Percentiles rank a stretch among this genome's conserved stretches.
These are phyloP conservation scores for Oreotrochilus melanogaster DNA, from an alignment of 2,113 vertebrate species.

Conservation along the genomic window DNA sequence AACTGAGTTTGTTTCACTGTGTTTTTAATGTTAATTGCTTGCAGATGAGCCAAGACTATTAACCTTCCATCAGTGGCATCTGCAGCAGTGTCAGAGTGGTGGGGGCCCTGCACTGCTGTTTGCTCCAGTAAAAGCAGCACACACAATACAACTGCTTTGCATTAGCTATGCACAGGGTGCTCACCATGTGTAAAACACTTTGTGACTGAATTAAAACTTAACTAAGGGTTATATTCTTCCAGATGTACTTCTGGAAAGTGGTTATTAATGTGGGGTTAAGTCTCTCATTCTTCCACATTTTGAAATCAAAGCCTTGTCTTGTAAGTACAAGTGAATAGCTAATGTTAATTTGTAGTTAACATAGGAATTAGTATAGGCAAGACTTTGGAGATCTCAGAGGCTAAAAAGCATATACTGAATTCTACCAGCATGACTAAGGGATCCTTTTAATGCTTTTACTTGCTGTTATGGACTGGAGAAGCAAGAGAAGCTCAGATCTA, in stretches of 20 bases:
- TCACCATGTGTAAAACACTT: background rate
- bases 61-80: background rate
- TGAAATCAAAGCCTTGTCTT: conserved; percentile 25
- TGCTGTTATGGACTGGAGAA: background rate
- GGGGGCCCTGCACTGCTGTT: background rate
- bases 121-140: background rate
- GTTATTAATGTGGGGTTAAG: background rate
- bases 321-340: background rate
- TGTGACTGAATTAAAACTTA: background rate
- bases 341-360: background rate
- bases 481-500: background rate
- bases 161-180: background rate
- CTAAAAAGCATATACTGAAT: background rate
- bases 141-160: background rate
- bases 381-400: background rate
- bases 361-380: background rate
- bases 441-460: background rate
- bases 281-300: background rate
- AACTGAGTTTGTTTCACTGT: background rate
- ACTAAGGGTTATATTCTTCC: background rate
- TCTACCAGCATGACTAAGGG: background rate
- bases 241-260: conserved; percentile 15
- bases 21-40: background rate
- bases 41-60: background rate
- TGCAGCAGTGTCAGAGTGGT: background rate